Conservation (phyloP, 1,140 invertebrate species). For the Nasonia longicornis region DNA sequence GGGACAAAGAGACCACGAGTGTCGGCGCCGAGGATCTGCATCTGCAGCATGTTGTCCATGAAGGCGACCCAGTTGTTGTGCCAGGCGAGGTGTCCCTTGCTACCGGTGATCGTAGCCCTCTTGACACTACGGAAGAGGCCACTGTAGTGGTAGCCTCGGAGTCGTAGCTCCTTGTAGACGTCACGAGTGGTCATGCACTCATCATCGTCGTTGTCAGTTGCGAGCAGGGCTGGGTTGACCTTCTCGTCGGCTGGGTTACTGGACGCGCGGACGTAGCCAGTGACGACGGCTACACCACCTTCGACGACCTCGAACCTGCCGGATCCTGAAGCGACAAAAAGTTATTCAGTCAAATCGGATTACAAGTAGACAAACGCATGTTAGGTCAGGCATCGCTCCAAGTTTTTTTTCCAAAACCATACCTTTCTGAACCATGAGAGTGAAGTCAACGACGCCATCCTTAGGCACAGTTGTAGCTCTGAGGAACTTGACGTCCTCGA, state of each 20-base stretch:
- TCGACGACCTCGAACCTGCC: constrained; percentile 76
- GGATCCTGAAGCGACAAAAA: constrained; percentile 50
- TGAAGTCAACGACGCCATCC: constrained; percentile 78
- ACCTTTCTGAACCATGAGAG: constrained; percentile 85
- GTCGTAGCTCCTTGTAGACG: constrained; percentile 91
- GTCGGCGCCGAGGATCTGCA: constrained; percentile 82
- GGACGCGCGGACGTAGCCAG: constrained; percentile 76
- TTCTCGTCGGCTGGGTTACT: constrained; percentile 65
- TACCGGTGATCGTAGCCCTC: constrained; percentile 67
- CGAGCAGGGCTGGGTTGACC: constrained; percentile 43
- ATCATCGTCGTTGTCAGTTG: constrained; percentile 49
- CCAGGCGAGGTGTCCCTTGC: constrained; percentile 74
- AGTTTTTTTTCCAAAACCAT: constrained; percentile 56
- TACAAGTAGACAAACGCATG: too few relatives aligned
- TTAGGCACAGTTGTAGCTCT: constrained; percentile 85
- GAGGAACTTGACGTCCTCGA: constrained; percentile 88
- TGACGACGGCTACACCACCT: constrained; percentile 80
- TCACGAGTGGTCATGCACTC: constrained; percentile 75
- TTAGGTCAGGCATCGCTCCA: too few relatives aligned
- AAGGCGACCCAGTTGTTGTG: constrained; percentile 91
- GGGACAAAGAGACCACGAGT: constrained; percentile 84
- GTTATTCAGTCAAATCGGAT: too few relatives aligned
- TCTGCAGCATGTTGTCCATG: constrained; percentile 94
- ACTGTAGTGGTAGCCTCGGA: constrained; percentile 92
- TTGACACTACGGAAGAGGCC: constrained; percentile 79